Base-by-base conservation (phyloP, 2,797 vertebrate genomes). In the Gymnoscopelus microlampas region DNA sequence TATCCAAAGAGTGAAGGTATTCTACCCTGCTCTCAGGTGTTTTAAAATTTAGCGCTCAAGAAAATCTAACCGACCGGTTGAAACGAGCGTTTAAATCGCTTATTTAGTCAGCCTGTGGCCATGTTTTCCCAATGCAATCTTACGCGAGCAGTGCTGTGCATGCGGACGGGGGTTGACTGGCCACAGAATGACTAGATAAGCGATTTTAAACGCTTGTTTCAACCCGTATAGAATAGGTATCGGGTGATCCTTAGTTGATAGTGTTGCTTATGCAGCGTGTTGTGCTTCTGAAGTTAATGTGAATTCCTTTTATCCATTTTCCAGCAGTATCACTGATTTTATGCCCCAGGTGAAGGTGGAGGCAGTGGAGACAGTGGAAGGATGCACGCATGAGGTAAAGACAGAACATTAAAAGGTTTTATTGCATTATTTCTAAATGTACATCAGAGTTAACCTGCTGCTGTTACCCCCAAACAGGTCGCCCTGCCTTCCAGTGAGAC, bases 331-430 rank as follows among this genome's bases (percentile, higher is more conserved):
- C 77, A 76, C 95, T 85, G 98, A 99, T 63, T 86, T 98, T 77
- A 98, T 99, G 97, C 98, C 98, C 59, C 95, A 95, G 77, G 95
- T 99, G 57, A 99, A 96, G 68, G 96, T 96, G 51, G 95, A 97
- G 59, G 95, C 94, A 60, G 96, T 99, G 23, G 98, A 99, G 72
- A 98, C 96, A 0, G 92, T 97, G 80, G 98, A 98, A 88, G 96
- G 97, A 35, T 98, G 98, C 82, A 97, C 95, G 0, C 98, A 99
- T 59, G 98, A 99, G 95, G 98, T 98, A 78, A 79, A 48, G 5
- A 14, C 39, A 35, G 5, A 12, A 58, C 4, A 50, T 47, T 0
- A 47, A 56, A 53, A 1, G 24, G 56, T 11, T 24, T 13, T 32
- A 15, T 75, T 4, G n/a, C 14, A 5, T 32, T n/a, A 6, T 3